Conservation (phyloP, 1,140 invertebrate species). For the Batillaria attramentaria region DNA sequence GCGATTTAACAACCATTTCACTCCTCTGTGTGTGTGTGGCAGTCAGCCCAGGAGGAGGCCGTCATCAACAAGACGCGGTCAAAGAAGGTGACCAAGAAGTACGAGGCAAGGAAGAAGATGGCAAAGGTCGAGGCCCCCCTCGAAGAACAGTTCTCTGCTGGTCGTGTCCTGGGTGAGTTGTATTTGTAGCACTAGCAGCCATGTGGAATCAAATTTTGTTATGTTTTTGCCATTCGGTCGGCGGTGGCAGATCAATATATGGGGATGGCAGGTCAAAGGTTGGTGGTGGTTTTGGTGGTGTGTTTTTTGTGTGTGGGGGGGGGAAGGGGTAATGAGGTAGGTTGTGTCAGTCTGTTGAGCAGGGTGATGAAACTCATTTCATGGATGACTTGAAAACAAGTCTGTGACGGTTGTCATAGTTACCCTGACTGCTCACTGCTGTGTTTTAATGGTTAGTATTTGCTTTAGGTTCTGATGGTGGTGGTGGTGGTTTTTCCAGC, state of each 20-base stretch:
- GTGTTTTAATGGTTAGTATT: too few relatives aligned
- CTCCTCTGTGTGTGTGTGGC: slow-evolving; percentile 37
- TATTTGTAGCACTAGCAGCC: background rate
- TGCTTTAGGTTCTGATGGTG: too few relatives aligned
- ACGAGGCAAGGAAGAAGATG: slow-evolving; percentile 90
- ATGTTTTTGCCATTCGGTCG: background rate
- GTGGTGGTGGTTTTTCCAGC: too few relatives aligned
- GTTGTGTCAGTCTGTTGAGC: background rate
- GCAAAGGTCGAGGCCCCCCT: slow-evolving; percentile 94
- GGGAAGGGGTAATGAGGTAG: background rate
- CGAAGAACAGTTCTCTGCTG: slow-evolving; percentile 97
- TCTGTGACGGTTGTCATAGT: slow-evolving; percentile 81
- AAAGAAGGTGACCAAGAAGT: slow-evolving; percentile 94
- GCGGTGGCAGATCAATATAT: background rate
- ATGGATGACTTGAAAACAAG: background rate
- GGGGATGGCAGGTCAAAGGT: too few relatives aligned
- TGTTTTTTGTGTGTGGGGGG: background rate
- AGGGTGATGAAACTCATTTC: slow-evolving; percentile 38
- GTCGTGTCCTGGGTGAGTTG: slow-evolving; percentile 85
- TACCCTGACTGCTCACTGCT: slow-evolving; percentile 80
- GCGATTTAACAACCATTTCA: too few relatives aligned
- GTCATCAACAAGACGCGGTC: slow-evolving; percentile 94
- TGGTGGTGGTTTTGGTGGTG: background rate
- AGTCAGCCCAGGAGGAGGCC: slow-evolving; percentile 87
- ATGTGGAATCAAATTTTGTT: background rate